Evolutionary conservation across 92 coral and sea anemone species (phyloP).

Genomic region (Epizoanthus scotinus): DNA sequence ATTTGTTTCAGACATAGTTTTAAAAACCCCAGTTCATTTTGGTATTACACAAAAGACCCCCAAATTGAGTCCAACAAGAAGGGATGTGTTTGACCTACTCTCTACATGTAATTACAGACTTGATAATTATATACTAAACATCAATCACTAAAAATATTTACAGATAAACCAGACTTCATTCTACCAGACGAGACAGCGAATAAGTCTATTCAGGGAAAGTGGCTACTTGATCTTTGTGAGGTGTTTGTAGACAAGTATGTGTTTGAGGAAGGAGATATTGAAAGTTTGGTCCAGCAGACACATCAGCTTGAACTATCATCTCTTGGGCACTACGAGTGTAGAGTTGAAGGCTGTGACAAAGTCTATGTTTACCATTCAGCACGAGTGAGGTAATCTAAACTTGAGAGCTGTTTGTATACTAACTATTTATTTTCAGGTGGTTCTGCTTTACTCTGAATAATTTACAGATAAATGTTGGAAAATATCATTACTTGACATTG

Average conservation of each 20-base stretch:
- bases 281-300: constrained; percentile 51
- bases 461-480: too few species aligned
- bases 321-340: constrained; percentile 55
- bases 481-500: too few species aligned
- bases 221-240: constrained; percentile 53
- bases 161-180: constrained; percentile 44
- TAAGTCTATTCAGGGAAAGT: constrained; percentile 24
- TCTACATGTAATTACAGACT: too few species aligned
- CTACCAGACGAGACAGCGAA: constrained; percentile 47
- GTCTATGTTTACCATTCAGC: constrained; percentile 61
- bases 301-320: constrained; percentile 47
- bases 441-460: too few species aligned
- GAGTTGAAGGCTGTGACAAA: constrained; percentile 53
- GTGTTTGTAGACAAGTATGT: constrained; percentile 22
- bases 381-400: constrained; percentile 60
- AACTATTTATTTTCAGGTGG: too few species aligned
- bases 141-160: too few species aligned
- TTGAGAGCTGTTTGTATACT: neutral
- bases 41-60: too few species aligned
- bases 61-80: too few species aligned
- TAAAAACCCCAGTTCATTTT: too few species aligned
- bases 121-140: too few species aligned
- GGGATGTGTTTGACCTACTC: too few species aligned
- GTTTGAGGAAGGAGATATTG: constrained; percentile 40
- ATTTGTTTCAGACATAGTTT: too few species aligned